Conservation (phyloP, 2,888 invertebrate species). For the Creontiades dilutus region DNA sequence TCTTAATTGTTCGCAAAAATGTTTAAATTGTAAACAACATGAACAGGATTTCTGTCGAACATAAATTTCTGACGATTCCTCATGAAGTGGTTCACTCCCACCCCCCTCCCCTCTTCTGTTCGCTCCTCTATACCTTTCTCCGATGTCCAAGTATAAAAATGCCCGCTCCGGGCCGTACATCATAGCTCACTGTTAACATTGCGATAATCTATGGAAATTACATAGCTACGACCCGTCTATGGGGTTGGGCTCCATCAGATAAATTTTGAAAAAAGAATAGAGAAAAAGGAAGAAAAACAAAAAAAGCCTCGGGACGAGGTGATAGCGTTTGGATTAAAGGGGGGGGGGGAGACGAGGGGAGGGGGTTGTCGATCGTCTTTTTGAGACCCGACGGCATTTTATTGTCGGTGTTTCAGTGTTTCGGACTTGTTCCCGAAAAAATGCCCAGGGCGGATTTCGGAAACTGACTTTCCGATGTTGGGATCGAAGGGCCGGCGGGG, state of each 20-base stretch:
- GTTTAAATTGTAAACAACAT: too few species aligned
- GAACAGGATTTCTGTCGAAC: too few species aligned
- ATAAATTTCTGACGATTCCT: not conserved
- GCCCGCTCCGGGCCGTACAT: constrained; percentile 65
- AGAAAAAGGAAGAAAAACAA: not conserved
- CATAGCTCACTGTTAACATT: constrained; percentile 73
- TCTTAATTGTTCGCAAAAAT: too few species aligned
- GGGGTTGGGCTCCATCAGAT: constrained; percentile 54
- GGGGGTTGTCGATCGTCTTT: constrained; percentile 45
- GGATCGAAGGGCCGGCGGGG: not conserved
- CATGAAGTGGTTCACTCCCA: not conserved
- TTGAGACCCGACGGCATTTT: constrained; percentile 36
- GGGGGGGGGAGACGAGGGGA: not conserved
- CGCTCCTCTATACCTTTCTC: not conserved
- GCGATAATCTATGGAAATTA: constrained; percentile 73
- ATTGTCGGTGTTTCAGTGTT: constrained; percentile 25
- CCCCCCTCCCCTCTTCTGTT: not conserved
- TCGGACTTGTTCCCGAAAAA: constrained; percentile 47
- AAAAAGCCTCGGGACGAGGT: constrained; percentile 33
- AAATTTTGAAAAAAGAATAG: constrained; percentile 39
- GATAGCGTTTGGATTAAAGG: constrained; percentile 40
- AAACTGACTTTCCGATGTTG: not conserved
- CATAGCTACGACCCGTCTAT: constrained; percentile 53
- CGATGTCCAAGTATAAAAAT: constrained; percentile 36
- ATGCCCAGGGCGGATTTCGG: constrained; percentile 53